Conservation (phyloP, 1,140 invertebrate species). For the Trichonephila clavata region DNA sequence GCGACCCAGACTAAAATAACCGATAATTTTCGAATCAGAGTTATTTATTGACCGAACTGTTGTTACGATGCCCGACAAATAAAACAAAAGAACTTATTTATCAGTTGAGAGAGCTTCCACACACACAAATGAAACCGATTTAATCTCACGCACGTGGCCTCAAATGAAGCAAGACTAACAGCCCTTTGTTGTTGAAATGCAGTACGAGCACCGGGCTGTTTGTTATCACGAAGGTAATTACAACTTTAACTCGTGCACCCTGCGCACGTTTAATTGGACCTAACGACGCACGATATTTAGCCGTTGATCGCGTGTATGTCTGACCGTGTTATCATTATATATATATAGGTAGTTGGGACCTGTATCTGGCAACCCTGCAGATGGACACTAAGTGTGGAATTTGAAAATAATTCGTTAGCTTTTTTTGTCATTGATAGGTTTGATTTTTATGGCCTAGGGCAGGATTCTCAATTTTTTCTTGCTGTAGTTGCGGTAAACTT, state of each 20-base stretch:
- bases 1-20: no score
- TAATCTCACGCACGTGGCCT: not conserved
- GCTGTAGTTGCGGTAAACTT: no score
- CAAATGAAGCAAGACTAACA: not conserved
- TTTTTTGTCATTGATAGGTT: not conserved
- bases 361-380: not conserved
- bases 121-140: not conserved
- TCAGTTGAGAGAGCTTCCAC: not conserved
- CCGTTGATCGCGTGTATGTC: not conserved
- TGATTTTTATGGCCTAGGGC: not conserved
- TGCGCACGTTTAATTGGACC: not conserved
- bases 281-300: not conserved
- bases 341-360: not conserved
- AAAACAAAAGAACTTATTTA: no score
- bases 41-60: no score
- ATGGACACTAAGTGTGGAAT: not conserved
- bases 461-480: no score
- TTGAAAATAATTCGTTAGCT: not conserved
- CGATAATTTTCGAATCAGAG: no score
- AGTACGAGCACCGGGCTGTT: not conserved
- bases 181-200: not conserved
- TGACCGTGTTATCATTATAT: not conserved
- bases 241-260: not conserved
- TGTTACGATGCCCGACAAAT: no score
- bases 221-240: not conserved